Evolutionary conservation across 2,113 vertebrate species (phyloP).

Genomic region (Megaceryle torquata): DNA sequence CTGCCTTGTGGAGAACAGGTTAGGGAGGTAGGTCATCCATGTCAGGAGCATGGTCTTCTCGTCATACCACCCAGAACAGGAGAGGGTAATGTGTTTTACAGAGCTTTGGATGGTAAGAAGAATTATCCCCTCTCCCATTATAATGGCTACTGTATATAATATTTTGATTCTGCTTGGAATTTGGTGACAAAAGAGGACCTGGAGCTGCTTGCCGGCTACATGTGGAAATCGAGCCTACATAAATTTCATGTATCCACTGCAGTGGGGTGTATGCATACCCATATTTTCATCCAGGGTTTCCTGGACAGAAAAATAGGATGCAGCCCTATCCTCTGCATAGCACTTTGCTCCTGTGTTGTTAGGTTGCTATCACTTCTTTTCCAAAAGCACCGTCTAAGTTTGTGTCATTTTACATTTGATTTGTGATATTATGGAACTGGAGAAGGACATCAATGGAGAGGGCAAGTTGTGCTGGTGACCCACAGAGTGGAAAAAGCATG

Average conservation of each 20-base stretch:
- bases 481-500: background rate
- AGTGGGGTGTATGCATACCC: background rate
- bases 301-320: background rate
- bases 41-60: background rate
- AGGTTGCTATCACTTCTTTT: background rate
- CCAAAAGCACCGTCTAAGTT: background rate
- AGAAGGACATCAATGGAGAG: background rate
- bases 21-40: background rate
- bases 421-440: background rate
- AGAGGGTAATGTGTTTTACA: fast-evolving
- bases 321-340: background rate
- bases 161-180: background rate
- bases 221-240: background rate
- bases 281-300: background rate
- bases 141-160: background rate
- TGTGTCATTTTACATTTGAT: background rate
- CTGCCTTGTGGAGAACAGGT: background rate
- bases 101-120: background rate
- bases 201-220: fast-evolving
- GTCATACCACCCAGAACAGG: background rate
- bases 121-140: background rate
- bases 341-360: background rate
- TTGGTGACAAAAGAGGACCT: background rate
- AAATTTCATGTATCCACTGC: background rate
- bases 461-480: background rate